Percentiles rank a stretch among this genome's conserved stretches.
These are phyloP conservation scores for Cecidostiba fungosa DNA, from an alignment of 2,888 invertebrate species.

Conservation along the genomic window DNA sequence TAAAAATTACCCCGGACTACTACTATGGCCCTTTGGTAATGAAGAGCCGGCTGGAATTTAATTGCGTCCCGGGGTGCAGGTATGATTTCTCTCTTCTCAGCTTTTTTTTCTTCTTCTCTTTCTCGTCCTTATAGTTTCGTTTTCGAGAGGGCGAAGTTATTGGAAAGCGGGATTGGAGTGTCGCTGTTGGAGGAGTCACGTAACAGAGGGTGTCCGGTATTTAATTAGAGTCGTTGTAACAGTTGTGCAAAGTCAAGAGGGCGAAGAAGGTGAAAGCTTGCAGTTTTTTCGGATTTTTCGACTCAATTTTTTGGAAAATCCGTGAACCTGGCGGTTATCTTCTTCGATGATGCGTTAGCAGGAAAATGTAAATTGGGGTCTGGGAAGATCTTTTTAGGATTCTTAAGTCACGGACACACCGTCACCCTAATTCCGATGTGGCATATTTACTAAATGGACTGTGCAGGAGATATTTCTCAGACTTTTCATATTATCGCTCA, in stretches of 20 bases:
- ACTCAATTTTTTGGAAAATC: not conserved
- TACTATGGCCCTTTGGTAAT: not conserved
- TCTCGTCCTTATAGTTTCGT: not conserved
- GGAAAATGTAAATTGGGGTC: not conserved
- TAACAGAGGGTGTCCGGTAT: conserved; percentile 17
- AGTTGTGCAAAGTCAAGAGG: not conserved
- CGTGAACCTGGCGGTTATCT: not conserved
- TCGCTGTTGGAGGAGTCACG: conserved; percentile 20
- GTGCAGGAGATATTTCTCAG: not conserved
- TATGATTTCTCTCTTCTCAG: conserved; percentile 42
- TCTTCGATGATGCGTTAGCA: not conserved
- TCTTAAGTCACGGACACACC: not conserved
- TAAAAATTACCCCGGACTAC: conserved; percentile 48
- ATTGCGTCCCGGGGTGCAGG: conserved; percentile 47
- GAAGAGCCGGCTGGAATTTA: conserved; percentile 40
- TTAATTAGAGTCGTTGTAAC: conserved; percentile 32
- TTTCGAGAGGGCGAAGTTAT: conserved; percentile 27
- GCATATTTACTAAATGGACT: not conserved
- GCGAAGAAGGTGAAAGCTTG: not conserved
- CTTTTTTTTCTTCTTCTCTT: not conserved
- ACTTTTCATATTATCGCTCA: too few relatives aligned
- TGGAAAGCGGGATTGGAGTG: conserved; percentile 38
- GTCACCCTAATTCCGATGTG: not conserved
- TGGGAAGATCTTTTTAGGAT: not conserved
- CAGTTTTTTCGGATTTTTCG: not conserved